A percentile compares a stretch with the other conserved stretches of the same genome.
Evolutionary conservation across 2,888 invertebrate species (phyloP).

Genomic region (Oegoconia quadripuncta): DNA sequence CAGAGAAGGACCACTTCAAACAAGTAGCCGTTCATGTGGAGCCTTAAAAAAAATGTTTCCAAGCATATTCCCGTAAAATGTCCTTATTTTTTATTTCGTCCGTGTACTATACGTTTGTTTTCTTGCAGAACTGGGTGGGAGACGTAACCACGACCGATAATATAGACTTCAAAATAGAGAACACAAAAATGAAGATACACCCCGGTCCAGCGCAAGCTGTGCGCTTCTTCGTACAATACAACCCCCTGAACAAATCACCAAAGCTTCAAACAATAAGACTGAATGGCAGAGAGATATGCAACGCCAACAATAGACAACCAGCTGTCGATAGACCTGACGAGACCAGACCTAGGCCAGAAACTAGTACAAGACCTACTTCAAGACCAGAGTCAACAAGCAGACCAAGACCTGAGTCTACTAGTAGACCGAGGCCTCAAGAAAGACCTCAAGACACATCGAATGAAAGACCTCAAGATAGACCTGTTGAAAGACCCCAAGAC

Average conservation of each 20-base stretch:
- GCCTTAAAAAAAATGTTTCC: too few relatives aligned
- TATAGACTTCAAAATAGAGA: conserved; percentile 78
- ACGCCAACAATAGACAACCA: conserved; percentile 53
- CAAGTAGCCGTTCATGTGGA: too few relatives aligned
- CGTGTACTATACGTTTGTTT: background rate
- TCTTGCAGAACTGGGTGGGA: conserved; percentile 78
- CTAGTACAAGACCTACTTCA: conserved; percentile 10
- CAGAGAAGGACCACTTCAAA: too few relatives aligned
- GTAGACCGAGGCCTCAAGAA: background rate
- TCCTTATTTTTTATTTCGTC: too few relatives aligned
- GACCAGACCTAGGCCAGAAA: conserved; percentile 13
- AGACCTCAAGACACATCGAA: conserved; percentile 13
- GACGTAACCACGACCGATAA: conserved; percentile 79
- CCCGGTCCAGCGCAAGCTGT: conserved; percentile 77
- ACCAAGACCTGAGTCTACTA: conserved; percentile 10
- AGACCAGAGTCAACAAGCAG: conserved; percentile 26
- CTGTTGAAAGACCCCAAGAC: conserved; percentile 8
- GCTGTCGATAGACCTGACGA: conserved; percentile 32
- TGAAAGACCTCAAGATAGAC: conserved; percentile 38
- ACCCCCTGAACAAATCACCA: conserved; percentile 66
- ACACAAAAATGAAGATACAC: conserved; percentile 76
- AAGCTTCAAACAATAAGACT: conserved; percentile 68
- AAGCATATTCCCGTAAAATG: too few relatives aligned
- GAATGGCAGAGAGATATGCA: conserved; percentile 81
- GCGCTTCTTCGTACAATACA: conserved; percentile 81